These are phyloP conservation scores for Sebastolobus altivelis DNA, from an alignment of 2,797 vertebrate genomes.

Conservation along the genomic window DNA sequence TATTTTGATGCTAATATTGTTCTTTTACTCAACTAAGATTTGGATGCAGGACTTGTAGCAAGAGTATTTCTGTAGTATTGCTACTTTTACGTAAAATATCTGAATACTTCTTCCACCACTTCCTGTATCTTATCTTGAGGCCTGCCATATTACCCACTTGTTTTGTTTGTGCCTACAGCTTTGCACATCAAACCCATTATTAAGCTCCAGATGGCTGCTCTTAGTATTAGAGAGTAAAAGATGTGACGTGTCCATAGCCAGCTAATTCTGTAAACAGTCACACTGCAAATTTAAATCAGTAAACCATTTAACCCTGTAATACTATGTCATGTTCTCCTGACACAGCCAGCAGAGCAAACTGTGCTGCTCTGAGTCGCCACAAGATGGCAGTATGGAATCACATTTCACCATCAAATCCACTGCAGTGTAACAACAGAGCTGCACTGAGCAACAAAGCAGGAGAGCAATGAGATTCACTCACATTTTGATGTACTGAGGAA, in stretches of 20 bases:
- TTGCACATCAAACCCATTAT: not conserved
- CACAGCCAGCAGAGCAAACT: not conserved
- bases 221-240: constrained; percentile 11
- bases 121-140: not conserved
- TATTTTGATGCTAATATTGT: not conserved
- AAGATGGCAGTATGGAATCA: constrained; percentile 74
- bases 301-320: constrained; percentile 52
- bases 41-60: not conserved
- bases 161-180: not conserved
- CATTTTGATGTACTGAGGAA: constrained; percentile 32
- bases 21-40: not conserved
- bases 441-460: constrained; percentile 12
- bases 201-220: constrained; percentile 33
- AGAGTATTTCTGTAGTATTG: not conserved
- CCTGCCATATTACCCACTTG: not conserved
- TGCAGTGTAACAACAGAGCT: constrained; percentile 48
- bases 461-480: constrained; percentile 10
- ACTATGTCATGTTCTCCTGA: constrained; percentile 11
- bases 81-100: no score
- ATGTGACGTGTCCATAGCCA: constrained; percentile 43
- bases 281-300: constrained; percentile 55
- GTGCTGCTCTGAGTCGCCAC: constrained; percentile 53
- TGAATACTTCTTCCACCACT: not conserved
- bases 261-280: constrained; percentile 53
- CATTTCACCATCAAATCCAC: constrained; percentile 25